Evolutionary conservation across 2,888 invertebrate species (phyloP).

Genomic region (Coelopa pilipes): DNA sequence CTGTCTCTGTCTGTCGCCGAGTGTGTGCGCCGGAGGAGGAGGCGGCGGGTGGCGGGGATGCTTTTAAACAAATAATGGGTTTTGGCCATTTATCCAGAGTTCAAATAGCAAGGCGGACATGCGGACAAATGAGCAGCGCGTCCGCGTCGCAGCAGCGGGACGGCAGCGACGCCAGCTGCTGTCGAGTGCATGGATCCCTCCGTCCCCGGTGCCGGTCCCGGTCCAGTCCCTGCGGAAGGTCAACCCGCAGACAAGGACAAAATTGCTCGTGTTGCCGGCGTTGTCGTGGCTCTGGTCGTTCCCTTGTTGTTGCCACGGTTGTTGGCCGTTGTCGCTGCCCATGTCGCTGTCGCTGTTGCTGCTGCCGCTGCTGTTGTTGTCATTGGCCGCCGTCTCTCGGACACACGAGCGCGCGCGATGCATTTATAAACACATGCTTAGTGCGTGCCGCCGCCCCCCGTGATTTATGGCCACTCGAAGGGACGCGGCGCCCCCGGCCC

Average conservation of each 20-base stretch:
- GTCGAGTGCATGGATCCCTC: neutral
- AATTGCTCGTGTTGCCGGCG: neutral
- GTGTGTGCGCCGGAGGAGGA: neutral
- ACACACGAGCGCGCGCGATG: neutral
- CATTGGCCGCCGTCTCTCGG: neutral
- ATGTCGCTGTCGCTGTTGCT: conserved; percentile 9
- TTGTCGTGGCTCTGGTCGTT: too few relatives aligned
- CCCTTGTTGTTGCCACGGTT: conserved; percentile 2
- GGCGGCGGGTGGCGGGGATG: neutral
- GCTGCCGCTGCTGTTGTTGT: neutral
- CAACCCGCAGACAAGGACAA: conserved; percentile 30
- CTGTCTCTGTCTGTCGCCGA: neutral
- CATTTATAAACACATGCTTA: neutral
- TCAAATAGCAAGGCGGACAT: conserved; percentile 27
- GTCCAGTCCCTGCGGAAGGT: conserved; percentile 19
- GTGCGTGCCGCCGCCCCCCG: neutral
- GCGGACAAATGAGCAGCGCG: conserved; percentile 29
- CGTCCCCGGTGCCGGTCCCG: conserved; percentile 1
- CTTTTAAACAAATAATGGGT: conserved; percentile 48
- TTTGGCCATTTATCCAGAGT: conserved; percentile 47
- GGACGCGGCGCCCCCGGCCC: neutral
- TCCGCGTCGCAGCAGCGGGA: conserved; percentile 15
- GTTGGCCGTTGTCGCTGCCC: neutral
- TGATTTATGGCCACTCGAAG: conserved; percentile 30
- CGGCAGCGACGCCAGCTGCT: conserved; percentile 33